Base-by-base conservation (phyloP, 2,797 vertebrate genomes). In the Aythya fuligula region DNA sequence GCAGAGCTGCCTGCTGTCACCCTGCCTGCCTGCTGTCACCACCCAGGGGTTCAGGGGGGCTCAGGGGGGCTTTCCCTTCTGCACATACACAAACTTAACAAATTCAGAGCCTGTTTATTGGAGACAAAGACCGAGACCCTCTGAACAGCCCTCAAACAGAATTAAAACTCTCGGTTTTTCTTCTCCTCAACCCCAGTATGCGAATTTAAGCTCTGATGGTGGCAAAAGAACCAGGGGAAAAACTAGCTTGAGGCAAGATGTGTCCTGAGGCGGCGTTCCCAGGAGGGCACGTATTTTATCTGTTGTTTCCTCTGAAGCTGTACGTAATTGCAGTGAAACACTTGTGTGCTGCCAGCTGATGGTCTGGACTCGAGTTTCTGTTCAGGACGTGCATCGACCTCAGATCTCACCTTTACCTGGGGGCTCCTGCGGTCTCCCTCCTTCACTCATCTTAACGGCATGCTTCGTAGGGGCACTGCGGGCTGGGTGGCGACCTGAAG, bases 401-500 rank as follows among this genome's bases (percentile, higher is more conserved):
- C 9, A 1, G 65, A 49, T 67, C 78, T 75, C 9, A 1, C 53
- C 87, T 61, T 45, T 28, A 21, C 49, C 51, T 27, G 30, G 41
- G 22, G 62, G 4, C 36, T 82, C 70, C 21, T 51, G 73, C 32
- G 9, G 3, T 43, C 62, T 32, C 4, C 14, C 15, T 49, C 67
- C 64, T 81, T 62, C 1, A 0, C 13, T 47, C 75, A 11, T 18
- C 65, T 56, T 5, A 15, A 5, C 0, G 0, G 7, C 8, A 3
- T 8, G 77, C 6, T 3, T 5, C 6, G 38, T 4, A 11, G 53
- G 62, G 36, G 32, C n/a, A 6, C 43, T 19, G 43, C 17, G 17
- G 13, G 13, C 18, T 20, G 65, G 25, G 6, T 47, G 39, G 2
- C 47, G 67, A 16, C 70, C 1, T 9, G 12, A 30, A 66, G 21